These are phyloP conservation scores for Sciurus niger DNA, from an alignment of 2,113 vertebrate species.

Conservation along the genomic window DNA sequence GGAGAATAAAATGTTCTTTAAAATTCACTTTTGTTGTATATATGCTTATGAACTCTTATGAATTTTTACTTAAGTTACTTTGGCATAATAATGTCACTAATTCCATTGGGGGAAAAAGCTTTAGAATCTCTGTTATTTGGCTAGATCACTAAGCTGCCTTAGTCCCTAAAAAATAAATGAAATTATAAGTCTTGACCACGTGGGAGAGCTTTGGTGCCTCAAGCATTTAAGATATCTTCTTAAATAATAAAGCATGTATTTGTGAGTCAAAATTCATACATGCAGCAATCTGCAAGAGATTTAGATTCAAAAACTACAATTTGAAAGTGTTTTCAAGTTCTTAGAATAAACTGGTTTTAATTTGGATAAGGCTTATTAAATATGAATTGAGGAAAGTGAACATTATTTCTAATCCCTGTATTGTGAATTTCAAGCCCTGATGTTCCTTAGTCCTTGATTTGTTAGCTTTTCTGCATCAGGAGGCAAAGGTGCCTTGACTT, in stretches of 20 bases:
- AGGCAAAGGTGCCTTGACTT: constrained; percentile 73
- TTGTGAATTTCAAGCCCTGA: constrained; percentile 82
- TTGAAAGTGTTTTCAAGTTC: constrained; percentile 33
- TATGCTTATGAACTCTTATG: background rate
- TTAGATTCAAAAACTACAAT: background rate
- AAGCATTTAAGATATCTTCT: background rate
- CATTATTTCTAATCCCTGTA: constrained; percentile 76
- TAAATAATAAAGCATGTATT: background rate
- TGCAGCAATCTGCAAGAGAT: background rate
- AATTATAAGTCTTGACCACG: background rate
- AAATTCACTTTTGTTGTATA: background rate
- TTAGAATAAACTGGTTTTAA: constrained; percentile 47
- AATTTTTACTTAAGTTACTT: constrained; percentile 21
- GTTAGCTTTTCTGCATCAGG: constrained; percentile 78
- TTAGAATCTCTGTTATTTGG: background rate
- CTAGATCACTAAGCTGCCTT: background rate
- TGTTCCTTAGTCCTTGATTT: constrained; percentile 63
- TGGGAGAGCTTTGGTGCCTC: background rate
- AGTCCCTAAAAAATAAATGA: background rate
- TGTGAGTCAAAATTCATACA: constrained; percentile 20
- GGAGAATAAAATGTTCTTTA: background rate
- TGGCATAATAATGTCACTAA: background rate
- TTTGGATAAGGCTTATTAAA: constrained; percentile 71
- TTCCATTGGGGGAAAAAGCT: background rate
- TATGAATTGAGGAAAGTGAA: constrained; percentile 75